Conservation (phyloP, 2,888 invertebrate genomes). For the Boloria euphrosyne region DNA sequence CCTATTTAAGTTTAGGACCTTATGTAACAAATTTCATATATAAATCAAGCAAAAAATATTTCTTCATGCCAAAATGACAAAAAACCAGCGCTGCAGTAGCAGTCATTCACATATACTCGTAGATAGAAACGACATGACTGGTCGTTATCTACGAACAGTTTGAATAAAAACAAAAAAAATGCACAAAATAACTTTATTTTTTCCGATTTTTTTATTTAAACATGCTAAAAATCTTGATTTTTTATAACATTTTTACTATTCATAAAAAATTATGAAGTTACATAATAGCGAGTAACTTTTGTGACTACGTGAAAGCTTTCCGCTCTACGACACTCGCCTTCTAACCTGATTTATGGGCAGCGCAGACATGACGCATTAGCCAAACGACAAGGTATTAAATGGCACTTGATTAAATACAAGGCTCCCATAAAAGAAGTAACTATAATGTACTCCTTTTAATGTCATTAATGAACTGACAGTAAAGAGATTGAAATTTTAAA, state of each 20-base stretch:
- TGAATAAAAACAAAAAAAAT: background rate
- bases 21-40: too few relatives aligned
- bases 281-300: constrained; percentile 36
- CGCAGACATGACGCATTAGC: constrained; percentile 29
- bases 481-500: background rate
- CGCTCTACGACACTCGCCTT: constrained; percentile 39
- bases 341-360: constrained; percentile 35
- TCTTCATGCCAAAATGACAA: too few relatives aligned
- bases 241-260: constrained; percentile 25
- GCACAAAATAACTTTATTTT: background rate
- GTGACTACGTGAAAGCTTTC: constrained; percentile 36
- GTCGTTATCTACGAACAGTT: background rate
- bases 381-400: constrained; percentile 12
- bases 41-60: too few relatives aligned
- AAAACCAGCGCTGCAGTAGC: too few relatives aligned
- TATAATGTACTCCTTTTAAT: background rate
- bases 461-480: background rate
- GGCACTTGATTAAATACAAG: constrained; percentile 19
- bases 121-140: too few relatives aligned
- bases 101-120: too few relatives aligned
- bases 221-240: background rate
- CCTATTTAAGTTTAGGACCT: too few relatives aligned
- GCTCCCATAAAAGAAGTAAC: constrained; percentile 3
- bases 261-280: constrained; percentile 32
- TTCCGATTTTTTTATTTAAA: background rate